Percentiles rank a stretch among this genome's conserved stretches.
These are phyloP conservation scores for Garrulus glandarius DNA, from an alignment of 2,797 vertebrate genomes.

Conservation along the genomic window DNA sequence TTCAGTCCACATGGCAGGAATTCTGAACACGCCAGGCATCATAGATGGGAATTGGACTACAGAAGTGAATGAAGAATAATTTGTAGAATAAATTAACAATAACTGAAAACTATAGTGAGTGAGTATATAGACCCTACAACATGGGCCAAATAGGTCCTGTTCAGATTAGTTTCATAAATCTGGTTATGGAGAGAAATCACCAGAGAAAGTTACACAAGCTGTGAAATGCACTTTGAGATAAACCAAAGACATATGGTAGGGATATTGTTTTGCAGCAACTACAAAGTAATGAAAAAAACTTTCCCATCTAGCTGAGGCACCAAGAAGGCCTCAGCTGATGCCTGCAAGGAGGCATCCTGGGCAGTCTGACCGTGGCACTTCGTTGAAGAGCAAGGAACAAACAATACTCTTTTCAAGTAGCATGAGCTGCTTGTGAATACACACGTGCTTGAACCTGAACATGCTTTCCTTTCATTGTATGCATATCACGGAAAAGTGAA, in stretches of 20 bases:
- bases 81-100: not conserved
- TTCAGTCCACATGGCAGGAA: not conserved
- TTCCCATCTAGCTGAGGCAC: not conserved
- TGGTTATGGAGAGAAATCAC: not conserved
- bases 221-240: not conserved
- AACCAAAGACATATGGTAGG: not conserved
- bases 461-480: accelerated
- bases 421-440: not conserved
- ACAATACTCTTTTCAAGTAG: accelerated
- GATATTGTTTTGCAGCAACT: not conserved
- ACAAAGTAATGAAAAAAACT: not conserved
- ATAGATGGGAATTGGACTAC: not conserved
- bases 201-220: not conserved
- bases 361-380: not conserved
- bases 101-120: not conserved
- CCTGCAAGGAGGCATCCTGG: not conserved
- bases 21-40: not conserved
- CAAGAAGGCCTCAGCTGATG: not conserved
- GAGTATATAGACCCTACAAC: not conserved
- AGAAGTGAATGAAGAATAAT: not conserved
- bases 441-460: accelerated
- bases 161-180: not conserved
- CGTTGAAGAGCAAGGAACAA: not conserved
- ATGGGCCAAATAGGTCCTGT: not conserved
- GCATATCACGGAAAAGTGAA: not conserved